These are phyloP conservation scores for Cebuella pygmaea DNA, from an alignment of 2,797 vertebrate genomes.

Conservation along the genomic window DNA sequence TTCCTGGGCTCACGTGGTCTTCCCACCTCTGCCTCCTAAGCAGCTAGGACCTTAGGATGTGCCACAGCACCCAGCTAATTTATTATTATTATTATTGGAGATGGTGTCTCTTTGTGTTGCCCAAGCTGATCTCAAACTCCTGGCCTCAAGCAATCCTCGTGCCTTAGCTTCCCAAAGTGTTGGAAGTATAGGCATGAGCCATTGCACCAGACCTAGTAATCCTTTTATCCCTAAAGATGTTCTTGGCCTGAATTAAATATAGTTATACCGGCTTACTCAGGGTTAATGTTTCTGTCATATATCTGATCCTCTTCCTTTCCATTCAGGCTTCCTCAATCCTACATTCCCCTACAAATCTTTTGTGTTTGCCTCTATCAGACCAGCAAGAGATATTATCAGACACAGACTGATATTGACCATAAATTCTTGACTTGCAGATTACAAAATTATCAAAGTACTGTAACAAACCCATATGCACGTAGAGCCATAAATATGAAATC, in stretches of 20 bases:
- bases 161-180: background rate
- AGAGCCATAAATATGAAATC: background rate
- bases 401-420: background rate
- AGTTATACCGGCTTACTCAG: background rate
- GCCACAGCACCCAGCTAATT: background rate
- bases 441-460: background rate
- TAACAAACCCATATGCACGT: background rate
- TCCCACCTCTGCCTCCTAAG: background rate
- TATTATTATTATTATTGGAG: background rate
- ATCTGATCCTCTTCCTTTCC: background rate
- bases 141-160: background rate
- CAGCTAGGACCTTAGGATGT: background rate
- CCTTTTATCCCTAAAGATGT: background rate
- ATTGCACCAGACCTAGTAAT: background rate
- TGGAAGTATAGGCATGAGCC: background rate
- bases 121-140: background rate
- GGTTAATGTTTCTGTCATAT: background rate
- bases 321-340: background rate
- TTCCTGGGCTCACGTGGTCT: background rate
- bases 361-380: background rate
- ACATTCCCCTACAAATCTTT: background rate
- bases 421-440: background rate
- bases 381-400: background rate
- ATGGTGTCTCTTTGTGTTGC: background rate
- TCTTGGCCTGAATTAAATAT: background rate